Evolutionary conservation across 1,140 invertebrate genomes (phyloP).

Genomic region (Luehdorfia chinensis): DNA sequence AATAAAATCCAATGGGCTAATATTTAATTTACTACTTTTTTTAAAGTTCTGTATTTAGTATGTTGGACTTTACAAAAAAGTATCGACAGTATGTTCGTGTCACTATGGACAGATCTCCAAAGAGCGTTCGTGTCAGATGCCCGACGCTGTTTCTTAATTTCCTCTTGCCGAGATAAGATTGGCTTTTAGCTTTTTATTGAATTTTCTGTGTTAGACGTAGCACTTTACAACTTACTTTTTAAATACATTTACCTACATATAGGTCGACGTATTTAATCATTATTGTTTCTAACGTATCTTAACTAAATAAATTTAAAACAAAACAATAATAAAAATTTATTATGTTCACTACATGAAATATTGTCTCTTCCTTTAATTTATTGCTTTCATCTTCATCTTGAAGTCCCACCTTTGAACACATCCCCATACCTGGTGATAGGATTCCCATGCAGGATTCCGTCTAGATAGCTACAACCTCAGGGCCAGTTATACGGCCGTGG

Average conservation of each 20-base stretch:
- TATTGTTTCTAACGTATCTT: neutral
- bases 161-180: slow-evolving; percentile 73
- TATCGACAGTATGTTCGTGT: slow-evolving; percentile 25
- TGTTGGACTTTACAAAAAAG: neutral
- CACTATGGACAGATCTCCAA: slow-evolving; percentile 59
- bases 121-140: slow-evolving; percentile 72
- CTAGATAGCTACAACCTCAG: too few relatives aligned
- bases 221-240: slow-evolving; percentile 54
- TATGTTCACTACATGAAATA: too few relatives aligned
- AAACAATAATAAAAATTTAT: too few relatives aligned
- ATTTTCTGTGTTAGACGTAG: slow-evolving; percentile 66
- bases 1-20: too few relatives aligned
- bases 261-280: neutral
- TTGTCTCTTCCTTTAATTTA: neutral
- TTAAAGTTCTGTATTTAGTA: too few relatives aligned
- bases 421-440: too few relatives aligned
- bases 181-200: slow-evolving; percentile 77
- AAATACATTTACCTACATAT: slow-evolving; percentile 20
- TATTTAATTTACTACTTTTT: too few relatives aligned
- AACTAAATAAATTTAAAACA: too few relatives aligned
- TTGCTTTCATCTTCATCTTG: too few relatives aligned
- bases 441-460: too few relatives aligned
- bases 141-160: slow-evolving; percentile 76
- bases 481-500: too few relatives aligned
- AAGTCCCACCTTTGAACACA: too few relatives aligned